These are phyloP conservation scores for Lasioglossum malachurum DNA, from an alignment of 2,888 invertebrate genomes.

Conservation along the genomic window DNA sequence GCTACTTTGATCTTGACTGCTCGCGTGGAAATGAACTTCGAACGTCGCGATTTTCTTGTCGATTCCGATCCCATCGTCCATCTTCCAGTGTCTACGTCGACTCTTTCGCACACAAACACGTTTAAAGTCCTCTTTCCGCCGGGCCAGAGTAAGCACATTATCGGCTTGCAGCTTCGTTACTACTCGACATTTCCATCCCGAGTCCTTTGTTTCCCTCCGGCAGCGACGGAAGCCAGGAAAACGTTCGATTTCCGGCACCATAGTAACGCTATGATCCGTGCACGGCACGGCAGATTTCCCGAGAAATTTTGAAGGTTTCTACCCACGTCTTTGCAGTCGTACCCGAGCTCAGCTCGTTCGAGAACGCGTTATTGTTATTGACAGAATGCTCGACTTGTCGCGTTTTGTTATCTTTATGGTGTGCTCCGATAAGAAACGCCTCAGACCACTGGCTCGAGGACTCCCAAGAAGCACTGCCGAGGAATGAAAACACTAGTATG, in stretches of 20 bases:
- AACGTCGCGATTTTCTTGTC: constrained; percentile 3
- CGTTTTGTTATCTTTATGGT: not conserved
- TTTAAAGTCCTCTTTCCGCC: constrained; percentile 48
- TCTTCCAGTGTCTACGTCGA: not conserved
- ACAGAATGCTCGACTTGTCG: not conserved
- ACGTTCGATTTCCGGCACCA: constrained; percentile 5
- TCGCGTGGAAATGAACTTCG: not conserved
- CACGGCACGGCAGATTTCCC: not conserved
- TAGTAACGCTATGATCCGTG: not conserved
- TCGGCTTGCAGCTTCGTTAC: constrained; percentile 66
- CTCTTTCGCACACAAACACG: constrained; percentile 17
- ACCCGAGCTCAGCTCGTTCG: not conserved
- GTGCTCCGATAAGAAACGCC: not conserved
- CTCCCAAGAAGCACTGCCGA: no score
- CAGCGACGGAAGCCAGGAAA: constrained; percentile 23
- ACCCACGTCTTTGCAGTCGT: not conserved
- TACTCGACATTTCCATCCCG: constrained; percentile 41
- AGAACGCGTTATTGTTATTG: not conserved
- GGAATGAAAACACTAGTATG: not conserved
- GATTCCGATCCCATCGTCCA: not conserved
- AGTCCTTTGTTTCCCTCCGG: constrained; percentile 23
- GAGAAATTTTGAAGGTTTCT: not conserved
- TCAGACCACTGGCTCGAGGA: not conserved
- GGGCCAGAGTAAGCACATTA: constrained; percentile 66
- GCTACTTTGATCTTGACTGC: not conserved